Base-by-base conservation (phyloP, 2,888 invertebrate genomes). In the Drosophila anomelani region DNA sequence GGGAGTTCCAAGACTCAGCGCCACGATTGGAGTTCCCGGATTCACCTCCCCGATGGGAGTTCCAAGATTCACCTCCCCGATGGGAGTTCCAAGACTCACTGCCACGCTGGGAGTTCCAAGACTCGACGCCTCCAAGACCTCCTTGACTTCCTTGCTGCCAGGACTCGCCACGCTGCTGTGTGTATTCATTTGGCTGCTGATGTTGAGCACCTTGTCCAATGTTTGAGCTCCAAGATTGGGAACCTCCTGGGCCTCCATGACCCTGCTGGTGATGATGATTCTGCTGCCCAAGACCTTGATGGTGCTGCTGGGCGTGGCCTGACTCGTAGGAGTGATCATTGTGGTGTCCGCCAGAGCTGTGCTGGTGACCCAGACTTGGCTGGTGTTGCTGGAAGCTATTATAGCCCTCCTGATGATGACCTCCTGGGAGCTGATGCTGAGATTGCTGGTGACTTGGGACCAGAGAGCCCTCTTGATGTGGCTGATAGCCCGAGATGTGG, bases 271-370 rank as follows among this genome's bases (percentile, higher is more conserved):
- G 23, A 47, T 17, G 12, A 32, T 7, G 12, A 4, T 32, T 7
- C 17, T 49, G 49, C 17, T 32, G 44, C 3, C 8, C 44, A 23
- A 8, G 26, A 49, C 7, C 32, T n/a, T 44, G 44, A 0, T 38
- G 36, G 2, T 38, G 53, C 10, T 53, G 53, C 34, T 54, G 38
- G 17, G 17, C 3, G 2, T 46, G 26, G 1, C 5, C n/a, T 6
- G 57, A 36, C 46, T 51, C 51, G 10, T 58, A 38, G 29, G 51
- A 49, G 36, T 47, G 47, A 12, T 57, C 34, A 2, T 47, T 58
- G 57, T 36, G 47, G 23, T 36, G 34, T 54, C 41, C 17, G 1
- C 32, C 17, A 2, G 29, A 6, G 5, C 26, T 9, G 1, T 23
- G 46, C 1, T 36, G 36, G 7, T 46, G 56, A 15, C 29, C 55